phyloP scores from a whole-genome alignment of 2,113 vertebrate genomes.

The Triplophysa dalaica region DNA sequence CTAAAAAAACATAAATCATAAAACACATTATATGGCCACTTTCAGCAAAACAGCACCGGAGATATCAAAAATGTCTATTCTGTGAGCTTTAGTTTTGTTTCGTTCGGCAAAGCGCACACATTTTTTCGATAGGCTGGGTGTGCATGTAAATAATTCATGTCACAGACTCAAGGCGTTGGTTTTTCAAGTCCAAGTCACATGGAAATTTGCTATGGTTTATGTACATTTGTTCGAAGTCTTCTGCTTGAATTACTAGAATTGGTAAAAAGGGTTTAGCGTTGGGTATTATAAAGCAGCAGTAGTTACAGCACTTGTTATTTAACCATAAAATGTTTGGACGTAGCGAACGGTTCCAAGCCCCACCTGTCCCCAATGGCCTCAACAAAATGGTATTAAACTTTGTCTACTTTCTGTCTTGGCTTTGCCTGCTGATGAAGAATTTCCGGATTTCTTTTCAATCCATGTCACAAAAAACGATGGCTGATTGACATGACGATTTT shows the following conservation, averaged over 20 bases:
- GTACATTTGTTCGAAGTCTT: not conserved
- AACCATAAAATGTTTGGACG: not conserved
- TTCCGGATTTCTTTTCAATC: too few species aligned
- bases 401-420: too few species aligned
- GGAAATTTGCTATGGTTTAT: not conserved
- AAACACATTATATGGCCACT: not conserved
- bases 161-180: not conserved
- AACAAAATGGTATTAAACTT: too few species aligned
- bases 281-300: not conserved
- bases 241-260: not conserved
- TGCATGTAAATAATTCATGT: not conserved
- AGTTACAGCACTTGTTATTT: slow-evolving; percentile 2
- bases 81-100: not conserved
- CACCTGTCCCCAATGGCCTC: too few species aligned
- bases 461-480: too few species aligned
- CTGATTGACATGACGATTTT: too few species aligned
- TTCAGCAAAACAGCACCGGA: slow-evolving; percentile 8
- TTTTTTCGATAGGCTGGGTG: not conserved
- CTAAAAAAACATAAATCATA: not conserved
- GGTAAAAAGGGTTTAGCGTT: not conserved
- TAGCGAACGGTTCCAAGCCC: too few species aligned
- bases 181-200: not conserved
- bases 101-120: too few species aligned
- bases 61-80: not conserved
- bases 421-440: too few species aligned